Conservation (phyloP, 2,888 invertebrate species). For the Heterodera filipjevi region DNA sequence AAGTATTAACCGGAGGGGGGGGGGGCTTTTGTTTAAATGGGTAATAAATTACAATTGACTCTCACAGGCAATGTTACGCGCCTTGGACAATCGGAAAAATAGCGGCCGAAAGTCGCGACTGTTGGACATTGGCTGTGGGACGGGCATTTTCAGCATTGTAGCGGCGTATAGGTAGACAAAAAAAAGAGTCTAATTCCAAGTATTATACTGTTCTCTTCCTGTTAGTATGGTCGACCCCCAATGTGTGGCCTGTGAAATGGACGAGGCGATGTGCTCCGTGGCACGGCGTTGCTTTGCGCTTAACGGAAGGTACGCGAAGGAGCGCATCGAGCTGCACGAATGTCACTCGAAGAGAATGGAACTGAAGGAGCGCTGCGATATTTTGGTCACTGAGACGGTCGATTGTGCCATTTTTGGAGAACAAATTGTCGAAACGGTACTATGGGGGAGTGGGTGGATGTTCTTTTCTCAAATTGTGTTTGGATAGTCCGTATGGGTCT, state of each 20-base stretch:
- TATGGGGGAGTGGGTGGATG: not conserved
- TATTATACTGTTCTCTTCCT: too few species aligned
- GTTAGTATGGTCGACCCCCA: conserved; percentile 5
- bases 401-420: conserved; percentile 40
- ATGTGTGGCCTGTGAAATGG: conserved; percentile 29
- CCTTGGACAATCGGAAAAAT: not conserved
- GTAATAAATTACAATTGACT: too few species aligned
- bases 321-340: conserved; percentile 29
- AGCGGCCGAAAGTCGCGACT: conserved; percentile 1
- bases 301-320: conserved; percentile 20
- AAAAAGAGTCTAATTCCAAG: too few species aligned
- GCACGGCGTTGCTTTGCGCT: conserved; percentile 30
- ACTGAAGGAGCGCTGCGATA: conserved; percentile 25
- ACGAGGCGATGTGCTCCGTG: conserved; percentile 31
- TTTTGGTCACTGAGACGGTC: conserved; percentile 38
- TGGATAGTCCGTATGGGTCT: not conserved
- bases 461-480: too few species aligned
- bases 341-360: conserved; percentile 30
- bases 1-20: not conserved
- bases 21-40: too few species aligned
- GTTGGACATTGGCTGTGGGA: conserved; percentile 39
- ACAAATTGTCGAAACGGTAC: conserved; percentile 30
- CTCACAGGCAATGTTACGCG: not conserved
- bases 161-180: conserved; percentile 20
- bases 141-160: conserved; percentile 38